phyloP scores from a whole-genome alignment of 2,888 invertebrate species.

The Noctuana brunneofusca region DNA sequence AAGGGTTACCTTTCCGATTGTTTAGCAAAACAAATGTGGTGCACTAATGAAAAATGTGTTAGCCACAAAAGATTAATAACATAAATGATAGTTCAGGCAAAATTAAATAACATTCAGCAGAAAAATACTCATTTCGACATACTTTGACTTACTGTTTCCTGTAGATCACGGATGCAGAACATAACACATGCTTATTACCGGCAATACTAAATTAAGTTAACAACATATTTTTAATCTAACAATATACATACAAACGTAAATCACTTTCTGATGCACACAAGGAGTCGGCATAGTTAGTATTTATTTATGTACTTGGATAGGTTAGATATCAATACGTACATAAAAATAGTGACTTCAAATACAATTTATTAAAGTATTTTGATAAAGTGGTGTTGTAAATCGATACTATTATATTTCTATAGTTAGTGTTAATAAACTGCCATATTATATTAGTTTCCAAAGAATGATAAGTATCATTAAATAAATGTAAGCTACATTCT shows the following conservation, averaged over 20 bases:
- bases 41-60: slow-evolving; percentile 65
- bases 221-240: slow-evolving; percentile 48
- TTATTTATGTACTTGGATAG: neutral
- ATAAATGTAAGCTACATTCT: slow-evolving; percentile 6
- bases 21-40: slow-evolving; percentile 63
- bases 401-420: neutral
- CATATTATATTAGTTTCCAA: too few species aligned
- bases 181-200: slow-evolving; percentile 81
- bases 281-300: slow-evolving; percentile 51
- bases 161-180: slow-evolving; percentile 83
- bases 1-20: slow-evolving; percentile 38
- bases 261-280: slow-evolving; percentile 65
- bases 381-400: neutral
- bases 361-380: neutral
- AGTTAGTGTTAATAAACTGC: too few species aligned
- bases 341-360: slow-evolving; percentile 1
- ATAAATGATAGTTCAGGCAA: slow-evolving; percentile 69
- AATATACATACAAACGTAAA: slow-evolving; percentile 39
- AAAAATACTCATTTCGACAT: slow-evolving; percentile 65
- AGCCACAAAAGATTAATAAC: slow-evolving; percentile 77
- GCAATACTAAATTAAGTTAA: slow-evolving; percentile 58
- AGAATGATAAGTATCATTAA: neutral
- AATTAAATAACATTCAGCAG: slow-evolving; percentile 61
- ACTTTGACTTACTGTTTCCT: slow-evolving; percentile 91
- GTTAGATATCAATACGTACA: neutral